phyloP scores from a whole-genome alignment of 2,888 invertebrate species.

The Caenorhabditis macrosperma region DNA sequence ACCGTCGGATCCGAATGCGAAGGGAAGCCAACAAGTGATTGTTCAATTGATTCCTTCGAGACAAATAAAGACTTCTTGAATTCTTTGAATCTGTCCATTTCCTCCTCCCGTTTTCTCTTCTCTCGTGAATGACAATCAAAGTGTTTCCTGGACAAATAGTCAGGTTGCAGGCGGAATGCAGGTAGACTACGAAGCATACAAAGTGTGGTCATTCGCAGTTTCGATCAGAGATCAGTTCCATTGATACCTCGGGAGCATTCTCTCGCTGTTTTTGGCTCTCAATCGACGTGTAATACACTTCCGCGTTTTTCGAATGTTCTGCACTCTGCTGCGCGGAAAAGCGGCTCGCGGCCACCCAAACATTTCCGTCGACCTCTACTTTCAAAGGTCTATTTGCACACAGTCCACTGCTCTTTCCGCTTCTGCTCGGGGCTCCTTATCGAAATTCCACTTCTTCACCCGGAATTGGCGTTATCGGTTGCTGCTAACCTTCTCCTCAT shows the following conservation, averaged over 20 bases:
- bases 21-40: constrained; percentile 46
- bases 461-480: constrained; percentile 3
- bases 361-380: constrained; percentile 21
- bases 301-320: neutral
- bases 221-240: neutral
- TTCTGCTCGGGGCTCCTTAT: no score
- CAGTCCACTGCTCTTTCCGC: constrained; percentile 6
- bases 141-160: constrained; percentile 21
- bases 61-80: neutral
- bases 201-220: neutral
- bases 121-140: neutral
- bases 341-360: neutral
- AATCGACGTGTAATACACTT: constrained; percentile 1
- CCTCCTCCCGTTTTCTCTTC: neutral
- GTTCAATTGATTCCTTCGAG: neutral
- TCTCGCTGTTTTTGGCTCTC: neutral
- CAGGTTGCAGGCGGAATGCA: constrained; percentile 10
- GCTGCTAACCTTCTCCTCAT: neutral
- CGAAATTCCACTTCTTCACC: neutral
- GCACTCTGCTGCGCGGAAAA: neutral
- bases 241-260: neutral
- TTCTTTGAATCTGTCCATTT: neutral
- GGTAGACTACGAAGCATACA: constrained; percentile 11
- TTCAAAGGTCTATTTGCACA: constrained; percentile 25
- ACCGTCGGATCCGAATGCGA: constrained; percentile 64